Evolutionary conservation across 2,113 vertebrate genomes (phyloP), one percentile per base, ranked within the genome.

Genomic region (Sterrhoptilus dennistouni): DNA sequence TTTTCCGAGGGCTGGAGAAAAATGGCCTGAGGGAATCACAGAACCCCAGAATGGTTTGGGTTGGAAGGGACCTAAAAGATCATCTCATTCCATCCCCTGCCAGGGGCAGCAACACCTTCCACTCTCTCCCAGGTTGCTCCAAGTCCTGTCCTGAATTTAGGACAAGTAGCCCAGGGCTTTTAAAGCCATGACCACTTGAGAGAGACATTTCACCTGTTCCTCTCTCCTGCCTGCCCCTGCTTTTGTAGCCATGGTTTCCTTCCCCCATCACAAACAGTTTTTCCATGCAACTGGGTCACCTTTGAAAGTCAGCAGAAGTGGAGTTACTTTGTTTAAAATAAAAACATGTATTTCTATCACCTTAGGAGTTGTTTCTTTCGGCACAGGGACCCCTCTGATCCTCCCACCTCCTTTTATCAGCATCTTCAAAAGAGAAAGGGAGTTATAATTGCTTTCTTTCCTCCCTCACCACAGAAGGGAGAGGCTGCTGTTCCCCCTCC

Each of bases 351-450:
- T 75, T 95, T 92, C 88, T 66, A 92, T 78, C 95, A 96, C 90
- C 92, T 93, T 4, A 94, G 93, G 93, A 96, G 65, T 40, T 75
- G 92, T 86, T 95, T 57, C 60, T 92, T 88, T 56, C 5, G 15
- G 95, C 87, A 71, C 71, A 31, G 63, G 50, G 87, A 61, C 76
- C 64, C 82, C 82, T 95, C 82, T 96, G 95, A 95, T 97, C 95
- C 95, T 88, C 90, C 96, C 90, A 87, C 89, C 87, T 88, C 70
- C 89, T 96, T 97, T 97, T 92, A 95, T 96, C 95, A 93, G 87
- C 84, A 81, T 25, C 95, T 96, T 97, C 97, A 97, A 96, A 97
- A 91, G 96, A 87, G 71, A 56, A 88, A 91, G 50, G 82, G 16
- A 95, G 84, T 77, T 86, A 12, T 95, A 95, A 96, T 94, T 96